A percentile compares a stretch with the other conserved stretches of the same genome.
These are phyloP conservation scores for Pseudococcus longispinus DNA, from an alignment of 2,888 invertebrate genomes.

Conservation along the genomic window DNA sequence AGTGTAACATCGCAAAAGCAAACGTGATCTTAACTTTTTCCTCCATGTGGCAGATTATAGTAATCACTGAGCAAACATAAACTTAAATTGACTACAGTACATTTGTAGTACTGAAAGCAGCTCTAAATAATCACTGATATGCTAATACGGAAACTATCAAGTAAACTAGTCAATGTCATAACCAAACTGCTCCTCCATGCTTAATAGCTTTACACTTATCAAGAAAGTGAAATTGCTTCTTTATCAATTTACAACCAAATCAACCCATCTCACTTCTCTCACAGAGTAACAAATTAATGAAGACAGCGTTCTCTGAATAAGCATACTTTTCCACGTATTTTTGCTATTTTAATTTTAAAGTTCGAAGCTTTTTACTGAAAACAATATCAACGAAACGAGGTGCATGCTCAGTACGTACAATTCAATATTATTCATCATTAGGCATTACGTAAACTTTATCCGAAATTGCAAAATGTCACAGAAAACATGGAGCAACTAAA, in stretches of 20 bases:
- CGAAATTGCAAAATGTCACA: constrained; percentile 8
- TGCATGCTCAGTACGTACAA: neutral
- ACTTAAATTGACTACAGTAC: too few relatives aligned
- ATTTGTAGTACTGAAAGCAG: too few relatives aligned
- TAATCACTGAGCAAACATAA: too few relatives aligned
- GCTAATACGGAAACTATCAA: too few relatives aligned
- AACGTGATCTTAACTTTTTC: too few relatives aligned
- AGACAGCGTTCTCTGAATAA: neutral
- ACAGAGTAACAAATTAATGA: neutral
- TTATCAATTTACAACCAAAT: neutral
- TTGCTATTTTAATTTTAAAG: neutral
- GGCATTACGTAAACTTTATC: neutral
- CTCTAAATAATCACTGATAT: too few relatives aligned
- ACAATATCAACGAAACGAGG: neutral
- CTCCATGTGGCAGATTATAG: too few relatives aligned
- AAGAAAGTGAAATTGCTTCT: neutral
- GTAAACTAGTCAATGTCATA: neutral
- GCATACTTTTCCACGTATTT: neutral
- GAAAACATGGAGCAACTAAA: neutral
- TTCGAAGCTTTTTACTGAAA: neutral
- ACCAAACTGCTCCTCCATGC: neutral
- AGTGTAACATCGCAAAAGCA: too few relatives aligned
- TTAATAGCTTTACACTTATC: neutral
- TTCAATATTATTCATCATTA: neutral
- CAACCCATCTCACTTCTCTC: neutral